Conservation (phyloP, 2,797 vertebrate species). For the Phalanger gymnotis region DNA sequence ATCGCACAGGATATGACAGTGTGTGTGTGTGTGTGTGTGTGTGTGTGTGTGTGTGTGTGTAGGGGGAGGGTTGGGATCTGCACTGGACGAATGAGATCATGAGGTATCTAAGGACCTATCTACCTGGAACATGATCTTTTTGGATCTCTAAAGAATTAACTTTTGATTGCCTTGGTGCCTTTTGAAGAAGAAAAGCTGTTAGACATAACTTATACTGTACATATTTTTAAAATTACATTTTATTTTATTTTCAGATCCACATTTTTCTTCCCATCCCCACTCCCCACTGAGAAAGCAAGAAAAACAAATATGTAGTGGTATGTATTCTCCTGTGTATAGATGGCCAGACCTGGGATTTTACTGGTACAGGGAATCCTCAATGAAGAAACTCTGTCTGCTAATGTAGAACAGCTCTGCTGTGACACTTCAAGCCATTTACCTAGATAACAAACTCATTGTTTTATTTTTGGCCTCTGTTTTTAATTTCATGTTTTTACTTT, state of each 20-base stretch:
- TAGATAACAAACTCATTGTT: neutral
- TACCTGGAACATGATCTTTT: neutral
- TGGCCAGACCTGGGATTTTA: neutral
- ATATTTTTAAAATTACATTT: conserved; percentile 4
- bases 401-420: neutral
- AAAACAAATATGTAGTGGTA: neutral
- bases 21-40: no score
- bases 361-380: neutral
- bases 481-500: neutral
- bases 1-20: neutral
- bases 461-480: neutral
- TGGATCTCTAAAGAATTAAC: neutral
- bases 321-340: neutral
- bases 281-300: no score
- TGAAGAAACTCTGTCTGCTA: neutral
- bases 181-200: neutral
- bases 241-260: neutral
- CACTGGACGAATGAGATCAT: neutral
- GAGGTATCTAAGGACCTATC: neutral
- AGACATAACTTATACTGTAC: neutral
- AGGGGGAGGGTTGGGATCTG: neutral
- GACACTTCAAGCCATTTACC: neutral
- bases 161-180: neutral
- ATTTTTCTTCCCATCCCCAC: neutral
- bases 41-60: no score